These are phyloP conservation scores for Petrocephalus zakoni DNA, from an alignment of 2,113 vertebrate genomes.

Conservation along the genomic window DNA sequence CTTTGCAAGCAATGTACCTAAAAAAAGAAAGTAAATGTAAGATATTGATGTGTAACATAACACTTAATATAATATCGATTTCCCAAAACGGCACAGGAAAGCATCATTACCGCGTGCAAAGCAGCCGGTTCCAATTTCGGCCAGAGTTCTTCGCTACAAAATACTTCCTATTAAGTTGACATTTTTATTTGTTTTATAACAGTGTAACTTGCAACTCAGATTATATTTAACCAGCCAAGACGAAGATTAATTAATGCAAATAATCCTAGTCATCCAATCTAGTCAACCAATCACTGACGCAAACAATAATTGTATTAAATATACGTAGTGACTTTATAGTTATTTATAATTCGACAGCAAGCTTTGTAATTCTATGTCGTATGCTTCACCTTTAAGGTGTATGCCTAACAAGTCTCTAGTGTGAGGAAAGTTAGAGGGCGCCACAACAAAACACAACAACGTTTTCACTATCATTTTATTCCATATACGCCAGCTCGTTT, in stretches of 20 bases:
- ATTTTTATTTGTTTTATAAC: no score
- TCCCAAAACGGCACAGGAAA: neutral
- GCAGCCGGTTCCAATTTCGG: neutral
- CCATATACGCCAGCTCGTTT: neutral
- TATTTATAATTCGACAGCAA: neutral
- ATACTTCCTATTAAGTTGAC: neutral
- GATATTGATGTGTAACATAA: neutral
- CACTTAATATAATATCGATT: neutral
- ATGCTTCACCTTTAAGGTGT: neutral
- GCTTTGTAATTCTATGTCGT: neutral
- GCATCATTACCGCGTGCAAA: neutral
- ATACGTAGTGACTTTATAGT: no score
- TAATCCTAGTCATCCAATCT: neutral
- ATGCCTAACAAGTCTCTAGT: no score
- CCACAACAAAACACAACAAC: no score
- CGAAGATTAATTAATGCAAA: neutral
- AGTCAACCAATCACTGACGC: no score
- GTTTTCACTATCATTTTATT: neutral
- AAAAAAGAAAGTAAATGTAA: neutral
- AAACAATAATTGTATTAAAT: no score
- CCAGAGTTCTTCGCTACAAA: neutral
- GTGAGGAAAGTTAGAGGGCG: no score
- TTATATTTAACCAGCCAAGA: neutral
- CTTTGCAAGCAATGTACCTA: neutral
- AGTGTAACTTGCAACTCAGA: no score